A percentile compares a stretch with the other conserved stretches of the same genome.
phyloP scores from a whole-genome alignment of 1,140 invertebrate genomes.

The Parasteatoda tepidariorum region DNA sequence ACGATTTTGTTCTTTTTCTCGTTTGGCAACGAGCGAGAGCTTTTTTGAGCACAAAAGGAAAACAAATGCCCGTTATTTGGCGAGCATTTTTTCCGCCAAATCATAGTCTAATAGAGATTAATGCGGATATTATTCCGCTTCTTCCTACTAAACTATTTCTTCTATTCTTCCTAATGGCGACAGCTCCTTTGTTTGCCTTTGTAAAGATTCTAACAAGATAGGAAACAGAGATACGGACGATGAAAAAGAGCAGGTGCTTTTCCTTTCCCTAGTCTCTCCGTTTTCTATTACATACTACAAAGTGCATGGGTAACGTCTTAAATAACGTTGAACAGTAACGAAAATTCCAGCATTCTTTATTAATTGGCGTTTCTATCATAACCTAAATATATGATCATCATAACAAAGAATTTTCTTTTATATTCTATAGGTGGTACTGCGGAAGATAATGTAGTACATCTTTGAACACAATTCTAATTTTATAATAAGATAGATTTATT shows the following conservation, averaged over 20 bases:
- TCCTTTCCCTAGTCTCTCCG: conserved; percentile 43
- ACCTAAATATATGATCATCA: neutral
- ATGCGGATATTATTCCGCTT: conserved; percentile 57
- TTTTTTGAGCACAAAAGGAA: conserved; percentile 17
- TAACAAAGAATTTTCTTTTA: no score
- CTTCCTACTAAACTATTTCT: conserved; percentile 11
- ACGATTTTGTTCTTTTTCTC: conserved; percentile 14
- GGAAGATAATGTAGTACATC: no score
- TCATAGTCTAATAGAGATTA: conserved; percentile 59
- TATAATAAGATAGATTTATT: no score
- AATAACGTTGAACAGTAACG: neutral
- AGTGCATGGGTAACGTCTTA: neutral
- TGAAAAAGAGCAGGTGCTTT: conserved; percentile 57
- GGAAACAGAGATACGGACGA: conserved; percentile 25
- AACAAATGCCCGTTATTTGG: conserved; percentile 54
- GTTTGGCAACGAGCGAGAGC: neutral
- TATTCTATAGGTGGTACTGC: no score
- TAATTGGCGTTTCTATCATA: neutral
- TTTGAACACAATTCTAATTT: no score
- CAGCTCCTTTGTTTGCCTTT: conserved; percentile 39
- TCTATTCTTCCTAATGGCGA: conserved; percentile 45
- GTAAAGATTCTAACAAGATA: conserved; percentile 13
- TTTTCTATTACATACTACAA: conserved; percentile 4
- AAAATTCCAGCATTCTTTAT: neutral
- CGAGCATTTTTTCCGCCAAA: conserved; percentile 43